Conservation (phyloP, 2,888 invertebrate species). For the Eilema sororculum region DNA sequence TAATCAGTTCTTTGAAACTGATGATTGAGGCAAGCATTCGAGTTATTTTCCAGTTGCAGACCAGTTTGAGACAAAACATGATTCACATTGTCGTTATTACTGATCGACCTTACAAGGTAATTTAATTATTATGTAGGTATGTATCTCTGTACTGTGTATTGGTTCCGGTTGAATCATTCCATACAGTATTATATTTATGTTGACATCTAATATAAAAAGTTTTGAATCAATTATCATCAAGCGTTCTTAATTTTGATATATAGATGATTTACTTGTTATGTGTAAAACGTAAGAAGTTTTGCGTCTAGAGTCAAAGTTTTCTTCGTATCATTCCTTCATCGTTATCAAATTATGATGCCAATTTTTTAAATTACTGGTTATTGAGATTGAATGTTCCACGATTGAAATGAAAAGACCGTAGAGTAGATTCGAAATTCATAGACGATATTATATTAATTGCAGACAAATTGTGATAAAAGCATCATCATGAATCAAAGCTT, state of each 20-base stretch:
- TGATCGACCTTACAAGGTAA: constrained; percentile 35
- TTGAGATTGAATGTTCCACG: neutral
- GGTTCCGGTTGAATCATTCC: constrained; percentile 38
- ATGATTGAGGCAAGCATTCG: neutral
- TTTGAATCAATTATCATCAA: neutral
- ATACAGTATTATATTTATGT: constrained; percentile 27
- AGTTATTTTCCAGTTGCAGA: neutral
- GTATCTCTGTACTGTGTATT: constrained; percentile 30
- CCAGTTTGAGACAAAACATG: constrained; percentile 23
- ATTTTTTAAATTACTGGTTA: no score
- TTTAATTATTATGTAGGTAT: constrained; percentile 30
- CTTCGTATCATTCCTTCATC: neutral
- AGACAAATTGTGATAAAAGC: no score
- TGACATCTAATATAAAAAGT: constrained; percentile 26
- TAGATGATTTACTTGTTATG: neutral
- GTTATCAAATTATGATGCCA: no score
- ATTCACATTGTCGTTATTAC: constrained; percentile 28
- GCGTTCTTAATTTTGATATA: neutral
- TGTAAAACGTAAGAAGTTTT: neutral
- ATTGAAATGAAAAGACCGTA: neutral
- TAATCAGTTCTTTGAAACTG: neutral
- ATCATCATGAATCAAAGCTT: neutral
- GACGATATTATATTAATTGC: no score
- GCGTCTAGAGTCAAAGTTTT: neutral
- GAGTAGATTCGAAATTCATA: no score